Evolutionary conservation across 2,797 vertebrate species (phyloP), one percentile per base, ranked within the genome.

Genomic region (Xenops minutus): DNA sequence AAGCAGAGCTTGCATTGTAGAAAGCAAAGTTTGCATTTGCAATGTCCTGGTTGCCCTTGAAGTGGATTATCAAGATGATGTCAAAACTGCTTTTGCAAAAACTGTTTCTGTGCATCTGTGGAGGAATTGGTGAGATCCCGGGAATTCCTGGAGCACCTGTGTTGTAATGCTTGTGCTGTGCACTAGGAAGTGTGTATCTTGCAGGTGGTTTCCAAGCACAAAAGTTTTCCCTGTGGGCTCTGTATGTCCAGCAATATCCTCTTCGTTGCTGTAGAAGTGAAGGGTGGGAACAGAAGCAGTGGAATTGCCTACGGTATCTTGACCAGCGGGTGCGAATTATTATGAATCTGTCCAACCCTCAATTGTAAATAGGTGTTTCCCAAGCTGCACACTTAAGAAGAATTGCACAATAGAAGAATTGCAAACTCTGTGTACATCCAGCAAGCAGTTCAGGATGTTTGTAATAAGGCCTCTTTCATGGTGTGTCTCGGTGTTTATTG

Each of bases 351-450:
- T 81, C 69, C 52, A 76, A 1, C 29, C 8, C 9, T 59, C 6
- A 2, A 0, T 0, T 73, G 14, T 39, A 48, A 72, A 48, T 32
- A 23, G 14, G 39, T 22, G 5, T 11, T 63, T 85, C 44, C 16
- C 49, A 52, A 43, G 39, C 12, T 69, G n/a, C 21, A 12, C 2
- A 0, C 14, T 52, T 55, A 37, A 37, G 2, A 74, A 74, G 58
- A 21, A 54, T 54, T 32, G 14, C 43, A 37, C 22, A 23, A 1
- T 0, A 55, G 20, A 73, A 49, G 39, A 52, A 19, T 3, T 75
- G 11, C 8, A 54, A 61, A 64, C 12, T 61, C 7, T 0, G 2
- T 68, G 29, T 7, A 6, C 2, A 1, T 64, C 19, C 43, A 66
- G 29, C 21, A 43, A 21, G 21, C 10, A 26, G 0, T 10, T 51